Evolutionary conservation across 2,888 invertebrate genomes (phyloP), one percentile per base, ranked within the genome.

Genomic region (Disparrhopalites patrizii): DNA sequence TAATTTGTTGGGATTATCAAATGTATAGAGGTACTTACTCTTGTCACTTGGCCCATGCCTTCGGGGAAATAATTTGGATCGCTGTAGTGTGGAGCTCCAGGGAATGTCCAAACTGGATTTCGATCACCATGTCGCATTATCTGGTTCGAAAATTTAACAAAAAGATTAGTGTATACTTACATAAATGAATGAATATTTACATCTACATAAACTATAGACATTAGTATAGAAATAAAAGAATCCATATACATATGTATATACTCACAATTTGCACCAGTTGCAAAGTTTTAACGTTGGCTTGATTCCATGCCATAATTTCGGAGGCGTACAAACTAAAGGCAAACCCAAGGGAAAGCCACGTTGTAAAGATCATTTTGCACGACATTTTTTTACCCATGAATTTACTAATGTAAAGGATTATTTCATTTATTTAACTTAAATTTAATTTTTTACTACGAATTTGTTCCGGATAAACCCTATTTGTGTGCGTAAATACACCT

Each of bases 11-110:
- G 10, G 20, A 23, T 20, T 18, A 33, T 20, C 3, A 23, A 8
- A n/a, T 18, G n/a, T 7, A n/a, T 18, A 10, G 5, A 10, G 7
- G 15, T 20, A 3, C 33, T 36, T 56, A 33, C 56, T 5, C 38
- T 20, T 3, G 56, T 56, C 2, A 56, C 10, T 23, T 38, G 23
- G 10, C 20, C 38, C n/a, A 31, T 38, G 3, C 56, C 56, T 23
- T 25, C 56, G 13, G 23, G 23, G 38, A 36, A 56, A 31, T 56
- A 56, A 15, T 20, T 56, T 23, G 47, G n/a, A 20, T 56, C 56
- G 38, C 38, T 25, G 20, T 23, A 2, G 15, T 56, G 33, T 7
- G 56, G 56, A 36, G 36, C 56, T 23, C 2, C 1, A 2, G 56
- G 56, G 15, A 10, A 56, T 23, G 38, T 18, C 25, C 23, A 23